Evolutionary conservation across 1,140 invertebrate species (phyloP), one percentile per base, ranked within the genome.

Genomic region (Saxidomus purpurata): DNA sequence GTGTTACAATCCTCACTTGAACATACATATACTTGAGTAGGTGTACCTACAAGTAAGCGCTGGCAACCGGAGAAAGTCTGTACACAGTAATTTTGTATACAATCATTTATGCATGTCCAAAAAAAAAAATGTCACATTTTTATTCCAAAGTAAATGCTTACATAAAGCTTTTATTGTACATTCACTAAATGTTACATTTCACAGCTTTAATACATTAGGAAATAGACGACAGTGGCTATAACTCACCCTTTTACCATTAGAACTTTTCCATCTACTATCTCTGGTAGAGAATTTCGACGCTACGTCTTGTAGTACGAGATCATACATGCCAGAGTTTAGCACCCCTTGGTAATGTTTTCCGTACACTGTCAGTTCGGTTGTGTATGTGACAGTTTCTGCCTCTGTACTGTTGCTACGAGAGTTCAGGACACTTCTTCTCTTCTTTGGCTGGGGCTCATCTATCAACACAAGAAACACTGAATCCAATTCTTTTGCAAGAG

Each of bases 361-460:
- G 55, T 81, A 81, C 15, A 88, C 2, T 2, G 47, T 34, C 2
- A 88, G 40, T 31, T 88, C 86, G 31, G 86, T 36, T n/a, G 59
- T 49, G 34, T 88, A 88, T 22, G 71, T 74, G 19, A 81, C 77
- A 13, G 49, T 25, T 8, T 81, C 76, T 2, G 55, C 86, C 67
- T 87, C 84, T 4, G 34, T n/a, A 79, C 76, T 79, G 19, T 13
- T 55, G 43, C 69, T 81, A n/a, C 74, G 25, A 25, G 49, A 11
- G 22, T 38, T 49, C 13, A 34, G 3, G 13, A 85, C 43, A 61
- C 52, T 61, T 17, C 61, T 43, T 59, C 86, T 74, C 76, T 71
- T 88, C 59, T 88, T 88, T 17, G 61, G 74, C 19, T 69, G 61
- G 4, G 74, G 77, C 22, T 79, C 76, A 22, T 88, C 86, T 81